These are phyloP conservation scores for Carduelis carduelis DNA, from an alignment of 2,797 vertebrate species.

Conservation along the genomic window DNA sequence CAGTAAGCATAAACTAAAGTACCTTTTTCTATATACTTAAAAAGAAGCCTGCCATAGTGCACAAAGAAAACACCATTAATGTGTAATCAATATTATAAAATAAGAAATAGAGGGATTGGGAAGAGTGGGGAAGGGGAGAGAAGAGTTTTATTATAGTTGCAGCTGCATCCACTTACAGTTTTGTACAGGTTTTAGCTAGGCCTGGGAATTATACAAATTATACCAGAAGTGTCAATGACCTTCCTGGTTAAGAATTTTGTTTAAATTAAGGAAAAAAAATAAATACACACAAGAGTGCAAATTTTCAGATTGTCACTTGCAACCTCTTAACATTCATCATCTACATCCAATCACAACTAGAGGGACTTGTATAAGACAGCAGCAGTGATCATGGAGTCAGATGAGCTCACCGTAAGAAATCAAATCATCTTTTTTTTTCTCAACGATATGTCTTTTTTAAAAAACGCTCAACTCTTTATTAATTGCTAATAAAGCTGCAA, in stretches of 20 bases:
- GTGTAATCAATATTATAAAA: constrained; percentile 78
- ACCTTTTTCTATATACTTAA: constrained; percentile 76
- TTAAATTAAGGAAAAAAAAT: constrained; percentile 75
- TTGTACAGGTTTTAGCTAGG: constrained; percentile 72
- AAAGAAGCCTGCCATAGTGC: constrained; percentile 78
- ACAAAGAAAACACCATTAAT: constrained; percentile 81
- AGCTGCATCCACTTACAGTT: constrained; percentile 75
- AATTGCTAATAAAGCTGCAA: constrained; percentile 70
- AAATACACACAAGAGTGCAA: constrained; percentile 84
- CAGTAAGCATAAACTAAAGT: constrained; percentile 77
- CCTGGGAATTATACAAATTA: constrained; percentile 72
- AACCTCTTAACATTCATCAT: constrained; percentile 83
- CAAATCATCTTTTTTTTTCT: constrained; percentile 28
- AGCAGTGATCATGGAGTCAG: constrained; percentile 71
- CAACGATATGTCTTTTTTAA: constrained; percentile 66
- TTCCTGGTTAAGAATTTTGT: constrained; percentile 70
- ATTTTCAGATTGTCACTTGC: constrained; percentile 88
- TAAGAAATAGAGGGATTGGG: constrained; percentile 72
- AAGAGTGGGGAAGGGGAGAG: constrained; percentile 29
- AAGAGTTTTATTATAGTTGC: constrained; percentile 68
- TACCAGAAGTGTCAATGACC: constrained; percentile 71
- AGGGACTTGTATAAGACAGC: constrained; percentile 69
- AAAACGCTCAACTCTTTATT: constrained; percentile 60
- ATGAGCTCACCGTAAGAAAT: constrained; percentile 66
- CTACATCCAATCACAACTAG: constrained; percentile 75